These are phyloP conservation scores for Platysternon megacephalum DNA, from an alignment of 2,113 vertebrate species.

Conservation along the genomic window DNA sequence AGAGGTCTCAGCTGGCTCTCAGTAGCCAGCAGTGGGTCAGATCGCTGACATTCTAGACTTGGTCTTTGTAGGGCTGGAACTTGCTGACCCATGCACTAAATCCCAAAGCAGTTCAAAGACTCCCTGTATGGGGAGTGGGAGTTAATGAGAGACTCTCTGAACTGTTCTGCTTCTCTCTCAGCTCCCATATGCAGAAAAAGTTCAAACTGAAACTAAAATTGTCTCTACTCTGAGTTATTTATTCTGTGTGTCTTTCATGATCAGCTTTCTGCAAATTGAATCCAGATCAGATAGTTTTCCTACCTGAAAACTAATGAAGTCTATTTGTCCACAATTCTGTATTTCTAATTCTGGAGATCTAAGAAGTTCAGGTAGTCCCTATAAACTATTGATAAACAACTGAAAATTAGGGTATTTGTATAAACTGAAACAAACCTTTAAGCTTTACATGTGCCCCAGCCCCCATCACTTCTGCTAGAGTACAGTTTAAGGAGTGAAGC, in stretches of 20 bases:
- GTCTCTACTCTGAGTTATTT: neutral
- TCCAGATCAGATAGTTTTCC: neutral
- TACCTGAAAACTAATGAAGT: neutral
- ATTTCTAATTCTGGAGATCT: slow-evolving; percentile 21
- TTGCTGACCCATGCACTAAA: neutral
- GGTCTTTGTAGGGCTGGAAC: neutral
- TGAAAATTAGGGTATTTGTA: slow-evolving; percentile 63
- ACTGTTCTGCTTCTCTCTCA: neutral
- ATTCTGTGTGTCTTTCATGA: neutral
- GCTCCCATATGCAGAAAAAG: neutral
- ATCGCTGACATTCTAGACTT: neutral
- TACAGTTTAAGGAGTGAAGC: slow-evolving; percentile 14
- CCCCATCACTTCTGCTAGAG: slow-evolving; percentile 21
- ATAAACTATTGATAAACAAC: slow-evolving; percentile 38
- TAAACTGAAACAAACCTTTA: slow-evolving; percentile 41
- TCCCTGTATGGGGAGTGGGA: neutral
- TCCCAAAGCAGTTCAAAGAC: neutral
- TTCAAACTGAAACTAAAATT: neutral
- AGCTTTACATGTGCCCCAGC: slow-evolving; percentile 63
- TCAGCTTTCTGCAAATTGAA: neutral
- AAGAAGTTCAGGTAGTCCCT: slow-evolving; percentile 36
- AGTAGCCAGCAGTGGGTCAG: neutral
- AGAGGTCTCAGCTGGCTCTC: neutral
- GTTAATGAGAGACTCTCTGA: neutral
- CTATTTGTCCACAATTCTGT: neutral